Evolutionary conservation across 1,140 invertebrate species (phyloP).

Genomic region (Homarus americanus): DNA sequence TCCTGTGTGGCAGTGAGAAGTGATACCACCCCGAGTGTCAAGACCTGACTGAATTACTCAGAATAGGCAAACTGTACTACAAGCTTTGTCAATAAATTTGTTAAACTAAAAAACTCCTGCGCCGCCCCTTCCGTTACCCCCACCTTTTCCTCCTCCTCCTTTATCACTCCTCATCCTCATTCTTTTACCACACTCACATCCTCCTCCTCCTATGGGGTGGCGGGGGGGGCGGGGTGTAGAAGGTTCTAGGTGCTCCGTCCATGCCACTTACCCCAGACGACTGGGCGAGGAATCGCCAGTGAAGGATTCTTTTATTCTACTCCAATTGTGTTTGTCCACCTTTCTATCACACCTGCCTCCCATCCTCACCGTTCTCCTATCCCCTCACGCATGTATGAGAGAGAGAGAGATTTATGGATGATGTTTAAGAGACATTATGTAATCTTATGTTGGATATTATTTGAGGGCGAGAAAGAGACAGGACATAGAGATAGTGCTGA

Average conservation of each 20-base stretch:
- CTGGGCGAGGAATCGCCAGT: background rate
- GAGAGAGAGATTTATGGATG: background rate
- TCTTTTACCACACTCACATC: too few relatives aligned
- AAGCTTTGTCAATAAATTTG: too few relatives aligned
- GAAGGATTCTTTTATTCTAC: background rate
- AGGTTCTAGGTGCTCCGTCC: background rate
- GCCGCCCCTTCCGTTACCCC: background rate
- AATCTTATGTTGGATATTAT: too few relatives aligned
- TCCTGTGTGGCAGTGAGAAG: too few relatives aligned
- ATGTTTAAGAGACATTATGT: too few relatives aligned
- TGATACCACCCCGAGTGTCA: too few relatives aligned
- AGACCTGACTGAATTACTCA: too few relatives aligned
- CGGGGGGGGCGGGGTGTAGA: background rate
- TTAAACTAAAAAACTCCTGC: too few relatives aligned
- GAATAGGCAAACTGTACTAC: too few relatives aligned
- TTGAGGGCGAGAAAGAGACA: too few relatives aligned
- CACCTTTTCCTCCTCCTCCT: background rate
- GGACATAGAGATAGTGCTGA: background rate
- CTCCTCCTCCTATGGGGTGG: too few relatives aligned
- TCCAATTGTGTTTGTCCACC: background rate
- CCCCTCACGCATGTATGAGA: too few relatives aligned
- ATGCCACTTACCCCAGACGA: background rate
- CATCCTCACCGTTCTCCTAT: background rate
- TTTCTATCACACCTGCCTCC: background rate
- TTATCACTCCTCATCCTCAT: background rate